Conservation (phyloP, 1,140 invertebrate genomes). For the Fragariocoptes setiger region DNA sequence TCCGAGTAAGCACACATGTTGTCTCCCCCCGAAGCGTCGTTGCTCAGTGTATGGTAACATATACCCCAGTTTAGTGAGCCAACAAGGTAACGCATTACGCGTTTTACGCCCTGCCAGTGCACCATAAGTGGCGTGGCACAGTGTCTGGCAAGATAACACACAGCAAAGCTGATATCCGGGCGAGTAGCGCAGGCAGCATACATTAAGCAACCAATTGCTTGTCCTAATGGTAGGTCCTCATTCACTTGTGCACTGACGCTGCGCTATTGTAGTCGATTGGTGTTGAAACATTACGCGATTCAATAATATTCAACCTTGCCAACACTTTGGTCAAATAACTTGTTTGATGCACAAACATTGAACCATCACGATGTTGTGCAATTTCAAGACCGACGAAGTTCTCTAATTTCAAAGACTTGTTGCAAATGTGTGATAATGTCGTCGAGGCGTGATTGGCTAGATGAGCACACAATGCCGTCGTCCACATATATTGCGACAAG, state of each 20-base stretch:
- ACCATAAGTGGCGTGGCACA: slow-evolving; percentile 5
- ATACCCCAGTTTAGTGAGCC: slow-evolving; percentile 13
- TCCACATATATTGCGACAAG: slow-evolving; percentile 16
- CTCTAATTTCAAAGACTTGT: slow-evolving; percentile 11
- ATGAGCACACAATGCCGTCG: slow-evolving; percentile 20
- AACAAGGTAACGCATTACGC: slow-evolving; percentile 9
- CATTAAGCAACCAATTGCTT: slow-evolving; percentile 14
- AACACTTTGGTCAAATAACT: background rate
- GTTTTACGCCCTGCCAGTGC: slow-evolving; percentile 15
- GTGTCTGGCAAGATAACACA: slow-evolving; percentile 19
- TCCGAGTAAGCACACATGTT: background rate
- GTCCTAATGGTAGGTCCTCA: slow-evolving; percentile 10
- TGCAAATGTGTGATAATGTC: background rate
- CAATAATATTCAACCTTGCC: slow-evolving; percentile 12
- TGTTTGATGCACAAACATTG: background rate
- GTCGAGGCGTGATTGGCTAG: slow-evolving; percentile 4
- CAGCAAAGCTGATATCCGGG: slow-evolving; percentile 19
- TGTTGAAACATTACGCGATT: slow-evolving; percentile 11
- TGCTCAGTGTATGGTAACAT: slow-evolving; percentile 3
- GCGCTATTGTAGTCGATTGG: slow-evolving; percentile 12
- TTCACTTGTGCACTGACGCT: background rate
- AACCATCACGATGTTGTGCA: slow-evolving; percentile 2
- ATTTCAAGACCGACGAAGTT: slow-evolving; percentile 4
- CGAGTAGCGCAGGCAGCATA: slow-evolving; percentile 17
- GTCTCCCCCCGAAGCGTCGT: background rate